These are phyloP conservation scores for Drosophila greeni DNA, from an alignment of 2,888 invertebrate genomes.

Conservation along the genomic window DNA sequence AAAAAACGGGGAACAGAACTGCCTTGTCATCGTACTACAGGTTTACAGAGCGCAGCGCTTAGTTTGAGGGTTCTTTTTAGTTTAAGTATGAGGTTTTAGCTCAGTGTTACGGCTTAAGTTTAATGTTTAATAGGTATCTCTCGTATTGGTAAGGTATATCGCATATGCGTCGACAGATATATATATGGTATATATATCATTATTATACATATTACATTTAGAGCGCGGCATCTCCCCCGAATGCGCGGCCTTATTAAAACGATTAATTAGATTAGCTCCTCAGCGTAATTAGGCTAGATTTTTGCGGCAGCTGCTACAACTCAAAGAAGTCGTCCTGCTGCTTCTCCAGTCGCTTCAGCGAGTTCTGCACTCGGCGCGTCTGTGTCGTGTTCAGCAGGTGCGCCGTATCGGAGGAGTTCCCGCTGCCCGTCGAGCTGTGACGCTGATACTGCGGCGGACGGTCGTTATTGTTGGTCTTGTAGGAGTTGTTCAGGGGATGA, in stretches of 20 bases:
- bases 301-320: conserved; percentile 84
- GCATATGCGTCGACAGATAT: conserved; percentile 28
- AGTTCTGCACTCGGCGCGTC: conserved; percentile 88
- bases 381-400: conserved; percentile 84
- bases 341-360: conserved; percentile 88
- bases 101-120: conserved; percentile 39
- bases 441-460: conserved; percentile 70
- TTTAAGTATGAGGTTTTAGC: conserved; percentile 41
- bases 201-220: conserved; percentile 58
- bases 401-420: conserved; percentile 78
- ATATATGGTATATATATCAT: conserved; percentile 9
- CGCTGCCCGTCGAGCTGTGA: conserved; percentile 80
- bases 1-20: conserved; percentile 47
- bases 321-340: conserved; percentile 94
- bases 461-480: conserved; percentile 71
- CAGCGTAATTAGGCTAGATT: conserved; percentile 51
- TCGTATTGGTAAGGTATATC: conserved; percentile 38
- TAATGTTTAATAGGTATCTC: conserved; percentile 15
- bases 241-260: conserved; percentile 52
- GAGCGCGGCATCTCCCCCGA: conserved; percentile 39
- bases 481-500: conserved; percentile 74
- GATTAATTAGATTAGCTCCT: conserved; percentile 55
- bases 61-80: conserved; percentile 24
- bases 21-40: conserved; percentile 55
- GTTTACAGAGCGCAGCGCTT: conserved; percentile 60